Evolutionary conservation across 2,113 vertebrate genomes (phyloP), one percentile per base, ranked within the genome.

Genomic region (Triplophysa rosa): DNA sequence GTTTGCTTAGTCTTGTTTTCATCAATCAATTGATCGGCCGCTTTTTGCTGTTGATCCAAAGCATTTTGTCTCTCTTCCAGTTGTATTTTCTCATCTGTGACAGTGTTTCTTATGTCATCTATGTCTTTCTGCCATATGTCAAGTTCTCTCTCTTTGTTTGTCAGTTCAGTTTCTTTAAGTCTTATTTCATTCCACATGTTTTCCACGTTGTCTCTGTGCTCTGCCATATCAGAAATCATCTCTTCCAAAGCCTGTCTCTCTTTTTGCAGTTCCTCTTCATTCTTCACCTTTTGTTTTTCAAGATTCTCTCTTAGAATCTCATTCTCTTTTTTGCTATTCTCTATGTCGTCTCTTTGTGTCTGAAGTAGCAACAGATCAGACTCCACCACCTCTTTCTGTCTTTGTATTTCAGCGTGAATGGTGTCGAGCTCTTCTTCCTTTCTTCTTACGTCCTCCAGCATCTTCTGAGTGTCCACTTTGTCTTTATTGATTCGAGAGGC

Each of bases 1-100:
- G 17, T 2, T 24, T 66, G 84, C 29, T 87, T 45, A 54, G 73
- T 40, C 58, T 83, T 68, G 23, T 69, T 67, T 67, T 77, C 63
- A 17, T 23, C 52, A 24, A 19, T 56, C 49, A 70, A 33, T 33
- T 14, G 26, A n/a, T 63, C 8, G 11, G 81, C 47, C 12, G 83
- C 82, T n/a, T 2, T 1, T 21, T 52, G 79, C 1, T 82, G 0
- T 10, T 63, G 26, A 70, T 70, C 52, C 17, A 54, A 33, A 33
- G 9, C 24, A n/a, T 70, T n/a, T 54, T 81, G 54, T 23, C 9
- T 73, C 4, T 80, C 37, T 23, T 3, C 19, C 23, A 76, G 17
- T 1, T 64, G 3, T 0, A 13, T 24, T 61, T 71, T 21, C 11
- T 76, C 79, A 45, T 33, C 6, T 0, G 29, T 24, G 2, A 68